Evolutionary conservation across 2,797 vertebrate species (phyloP).

Genomic region (Cichlasoma orientale): DNA sequence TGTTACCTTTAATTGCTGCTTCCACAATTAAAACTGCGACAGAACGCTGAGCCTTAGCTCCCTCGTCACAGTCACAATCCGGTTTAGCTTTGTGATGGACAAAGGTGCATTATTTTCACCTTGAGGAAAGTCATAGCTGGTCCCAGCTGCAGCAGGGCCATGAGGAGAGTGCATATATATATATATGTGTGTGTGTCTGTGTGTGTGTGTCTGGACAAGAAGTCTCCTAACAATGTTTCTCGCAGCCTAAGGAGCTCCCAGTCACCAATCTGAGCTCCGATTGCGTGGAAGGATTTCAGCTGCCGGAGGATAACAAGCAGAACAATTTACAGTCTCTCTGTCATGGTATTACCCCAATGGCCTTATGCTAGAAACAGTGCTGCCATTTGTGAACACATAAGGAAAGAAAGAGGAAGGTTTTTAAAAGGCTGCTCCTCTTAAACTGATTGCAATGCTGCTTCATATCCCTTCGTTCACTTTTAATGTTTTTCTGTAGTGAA

Average conservation of each 20-base stretch:
- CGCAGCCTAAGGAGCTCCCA: slow-evolving; percentile 67
- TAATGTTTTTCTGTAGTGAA: not conserved
- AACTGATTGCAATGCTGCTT: slow-evolving; percentile 19
- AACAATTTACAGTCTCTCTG: slow-evolving; percentile 73
- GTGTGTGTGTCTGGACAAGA: slow-evolving; percentile 17
- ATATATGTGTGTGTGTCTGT: too few relatives aligned
- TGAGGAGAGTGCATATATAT: not conserved
- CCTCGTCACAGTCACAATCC: slow-evolving; percentile 2
- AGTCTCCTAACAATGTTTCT: slow-evolving; percentile 72
- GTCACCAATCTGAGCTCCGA: slow-evolving; percentile 64
- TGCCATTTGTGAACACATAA: slow-evolving; percentile 48
- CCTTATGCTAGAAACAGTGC: slow-evolving; percentile 47
- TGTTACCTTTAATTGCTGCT: not conserved
- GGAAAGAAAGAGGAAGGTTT: slow-evolving; percentile 9
- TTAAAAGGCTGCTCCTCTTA: slow-evolving; percentile 20
- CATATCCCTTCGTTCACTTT: slow-evolving; percentile 25
- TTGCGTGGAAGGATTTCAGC: slow-evolving; percentile 72
- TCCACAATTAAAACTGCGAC: not conserved
- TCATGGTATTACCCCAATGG: slow-evolving; percentile 64
- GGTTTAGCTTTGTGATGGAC: slow-evolving; percentile 51
- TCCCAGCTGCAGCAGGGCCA: slow-evolving; percentile 61
- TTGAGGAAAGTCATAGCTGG: slow-evolving; percentile 41
- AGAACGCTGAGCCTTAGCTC: not conserved
- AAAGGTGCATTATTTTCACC: slow-evolving; percentile 52
- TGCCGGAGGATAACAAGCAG: slow-evolving; percentile 75